Base-by-base conservation (phyloP, 2,797 vertebrate genomes). In the Eospalax fontanierii region DNA sequence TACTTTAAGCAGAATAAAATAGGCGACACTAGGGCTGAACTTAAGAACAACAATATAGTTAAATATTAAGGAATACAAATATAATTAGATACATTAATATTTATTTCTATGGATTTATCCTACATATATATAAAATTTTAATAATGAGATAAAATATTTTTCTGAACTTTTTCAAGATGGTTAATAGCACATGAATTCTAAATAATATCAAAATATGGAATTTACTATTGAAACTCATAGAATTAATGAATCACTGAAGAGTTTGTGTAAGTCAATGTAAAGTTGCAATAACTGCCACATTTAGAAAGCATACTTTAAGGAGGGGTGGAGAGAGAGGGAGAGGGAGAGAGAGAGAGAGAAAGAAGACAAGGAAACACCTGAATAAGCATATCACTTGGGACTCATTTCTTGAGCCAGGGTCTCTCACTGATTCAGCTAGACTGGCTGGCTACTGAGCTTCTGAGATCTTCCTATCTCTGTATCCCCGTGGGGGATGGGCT, bases 91-190 rank as follows among this genome's bases (percentile, higher is more conserved):
- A 63, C 50, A 65, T 38, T 66, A 50, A 50, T 35, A 18, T n/a
- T 14, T 5, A 50, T 63, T 9, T 15, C 46, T 46, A 59, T 68
- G 11, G 28, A 21, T 73, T 50, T 63, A 33, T 18, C 71, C 4
- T 63, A 46, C 11, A 38, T 30, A 8, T 82, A 71, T 65, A 65
- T 26, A 43, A 85, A 85, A 75, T 87, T 28, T 7, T 0, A 87
- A 61, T 22, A 68, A 21, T 57, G 63, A 76, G 26, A 61, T 70
- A 89, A 93, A 87, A 71, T 43, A 33, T 74, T 92, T 90, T 33
- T 74, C 88, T 71, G 87, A 73, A 26, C 16, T 88, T 88, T 81
- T 50, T 18, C 5, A 89, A 66, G 22, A 35, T 43, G 59, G 9
- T 59, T 46, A 57, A 1, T 83, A 80, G 6, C 24, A 26, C 8